Base-by-base conservation (phyloP, 2,888 invertebrate species). In the Pristionchus exspectatus region DNA sequence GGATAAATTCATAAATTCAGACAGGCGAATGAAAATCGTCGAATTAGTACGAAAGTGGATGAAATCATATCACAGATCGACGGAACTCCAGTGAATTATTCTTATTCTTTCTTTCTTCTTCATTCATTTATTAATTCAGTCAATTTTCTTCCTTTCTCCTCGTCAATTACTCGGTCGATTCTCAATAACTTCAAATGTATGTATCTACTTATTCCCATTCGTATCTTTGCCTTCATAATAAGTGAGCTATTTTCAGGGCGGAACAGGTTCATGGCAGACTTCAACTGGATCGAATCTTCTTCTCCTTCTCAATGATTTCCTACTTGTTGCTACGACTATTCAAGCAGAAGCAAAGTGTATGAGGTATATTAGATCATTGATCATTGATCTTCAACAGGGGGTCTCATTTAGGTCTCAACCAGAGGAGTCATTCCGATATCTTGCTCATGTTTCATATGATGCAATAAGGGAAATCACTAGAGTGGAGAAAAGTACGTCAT, bases 161-260 rank as follows among this genome's bases (percentile, higher is more conserved):
- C 87, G 87, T 38, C 44, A 54, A 44, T 33, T 87, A 21, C 63
- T 87, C 44, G 87, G 87, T 10, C 63, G 87, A 66, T 87, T 87
- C 56, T 44, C 87, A 44, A 14, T 87, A 27, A 87, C 30, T 27
- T 63, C 87, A 4, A 33, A 63, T 2, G 87, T 63, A 27, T 5
- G 69, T 50, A 38, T 24, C 3, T 24, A 27, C 16, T 83, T 38
- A n/a, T n/a, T n/a, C n/a, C 24, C 56, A 84, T 30, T 24, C 21
- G 3, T 63, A 3, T 10, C 7, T 63, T 63, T 63, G 56, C 4
- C 14, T 56, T 16, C 56, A 56, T 12, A 56, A 18, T 56, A 0
- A 12, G 9, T 56, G 16, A 12, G 56, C 9, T 4, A 56, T 38
- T 77, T 50, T 16, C 84, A 84, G 84, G 84, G 84, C 7, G 84